Evolutionary conservation across 2,888 invertebrate genomes (phyloP).

Genomic region (Abrostola triplasia): DNA sequence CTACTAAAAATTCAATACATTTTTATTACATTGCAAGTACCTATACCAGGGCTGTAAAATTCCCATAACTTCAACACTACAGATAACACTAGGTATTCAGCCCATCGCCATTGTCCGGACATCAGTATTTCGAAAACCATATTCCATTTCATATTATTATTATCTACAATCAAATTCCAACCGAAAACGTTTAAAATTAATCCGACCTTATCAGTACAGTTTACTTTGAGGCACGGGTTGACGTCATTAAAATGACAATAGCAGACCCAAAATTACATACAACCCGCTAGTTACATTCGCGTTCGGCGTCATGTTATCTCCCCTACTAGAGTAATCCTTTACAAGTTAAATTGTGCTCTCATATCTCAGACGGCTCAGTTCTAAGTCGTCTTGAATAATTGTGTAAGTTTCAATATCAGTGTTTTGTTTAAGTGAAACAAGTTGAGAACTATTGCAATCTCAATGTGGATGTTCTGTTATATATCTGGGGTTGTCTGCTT

Average conservation of each 20-base stretch:
- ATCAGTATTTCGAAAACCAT: conserved; percentile 37
- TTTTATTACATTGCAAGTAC: too few species aligned
- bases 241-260: conserved; percentile 55
- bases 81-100: conserved; percentile 1
- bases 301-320: conserved; percentile 52
- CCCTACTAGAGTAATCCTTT: conserved; percentile 52
- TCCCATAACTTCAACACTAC: not conserved
- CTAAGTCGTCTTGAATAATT: conserved; percentile 56
- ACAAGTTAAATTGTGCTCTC: conserved; percentile 56
- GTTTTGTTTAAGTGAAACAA: conserved; percentile 56
- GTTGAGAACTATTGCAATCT: conserved; percentile 49
- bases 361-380: conserved; percentile 45
- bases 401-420: conserved; percentile 53
- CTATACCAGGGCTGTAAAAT: too few species aligned
- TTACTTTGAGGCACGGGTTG: conserved; percentile 35
- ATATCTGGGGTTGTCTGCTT: conserved; percentile 26
- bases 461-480: conserved; percentile 31
- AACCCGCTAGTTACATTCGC: conserved; percentile 42
- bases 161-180: conserved; percentile 34
- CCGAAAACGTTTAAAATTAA: conserved; percentile 52
- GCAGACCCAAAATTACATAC: conserved; percentile 42
- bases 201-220: conserved; percentile 38
- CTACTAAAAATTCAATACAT: too few species aligned
- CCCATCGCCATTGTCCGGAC: conserved; percentile 10
- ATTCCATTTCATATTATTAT: conserved; percentile 37